Conservation (phyloP, 1,140 invertebrate genomes). For the Diploscapter pachys region DNA sequence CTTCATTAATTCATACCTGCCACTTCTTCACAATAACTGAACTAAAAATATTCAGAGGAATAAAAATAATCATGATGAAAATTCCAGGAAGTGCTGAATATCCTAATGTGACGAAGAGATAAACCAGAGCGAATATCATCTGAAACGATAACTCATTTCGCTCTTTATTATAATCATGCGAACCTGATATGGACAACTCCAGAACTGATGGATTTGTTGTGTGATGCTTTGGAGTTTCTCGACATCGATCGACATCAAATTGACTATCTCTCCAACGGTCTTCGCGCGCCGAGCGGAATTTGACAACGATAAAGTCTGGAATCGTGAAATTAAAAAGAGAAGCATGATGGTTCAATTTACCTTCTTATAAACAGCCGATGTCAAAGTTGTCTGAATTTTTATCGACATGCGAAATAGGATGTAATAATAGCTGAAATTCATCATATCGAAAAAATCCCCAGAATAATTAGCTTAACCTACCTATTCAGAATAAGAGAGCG, state of each 20-base stretch:
- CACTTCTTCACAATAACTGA: slow-evolving; percentile 50
- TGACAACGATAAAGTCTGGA: slow-evolving; percentile 54
- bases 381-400: slow-evolving; percentile 81
- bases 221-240: slow-evolving; percentile 28
- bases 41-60: slow-evolving; percentile 58
- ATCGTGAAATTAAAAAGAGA: slow-evolving; percentile 19
- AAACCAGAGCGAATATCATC: slow-evolving; percentile 14
- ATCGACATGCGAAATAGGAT: slow-evolving; percentile 85
- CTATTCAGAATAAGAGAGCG: slow-evolving; percentile 78
- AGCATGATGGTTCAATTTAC: slow-evolving; percentile 52
- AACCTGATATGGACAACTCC: slow-evolving; percentile 24
- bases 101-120: slow-evolving; percentile 62
- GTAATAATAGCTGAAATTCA: slow-evolving; percentile 74
- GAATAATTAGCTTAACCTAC: too few relatives aligned
- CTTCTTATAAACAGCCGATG: slow-evolving; percentile 89
- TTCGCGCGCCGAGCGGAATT: slow-evolving; percentile 57
- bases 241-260: slow-evolving; percentile 65
- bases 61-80: slow-evolving; percentile 73
- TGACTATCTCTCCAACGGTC: slow-evolving; percentile 65
- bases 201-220: slow-evolving; percentile 12
- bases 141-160: slow-evolving; percentile 5
- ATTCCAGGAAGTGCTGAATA: slow-evolving; percentile 82
- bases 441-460: too few relatives aligned
- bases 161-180: slow-evolving; percentile 3
- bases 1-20: slow-evolving; percentile 13